phyloP scores from a whole-genome alignment of 2,888 invertebrate genomes.

The Ichneumoninae sp. region DNA sequence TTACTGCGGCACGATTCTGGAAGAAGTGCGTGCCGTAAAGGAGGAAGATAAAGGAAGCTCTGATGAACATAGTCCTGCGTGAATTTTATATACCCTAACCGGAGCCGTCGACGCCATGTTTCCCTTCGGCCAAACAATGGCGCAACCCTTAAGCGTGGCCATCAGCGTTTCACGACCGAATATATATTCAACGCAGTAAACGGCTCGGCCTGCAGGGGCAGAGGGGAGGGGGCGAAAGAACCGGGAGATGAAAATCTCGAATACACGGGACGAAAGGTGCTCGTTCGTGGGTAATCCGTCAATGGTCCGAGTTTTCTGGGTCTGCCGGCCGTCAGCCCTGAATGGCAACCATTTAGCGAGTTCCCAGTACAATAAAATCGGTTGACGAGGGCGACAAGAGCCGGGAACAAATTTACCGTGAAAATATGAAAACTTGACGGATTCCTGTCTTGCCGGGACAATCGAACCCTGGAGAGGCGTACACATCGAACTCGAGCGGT shows the following conservation, averaged over 20 bases:
- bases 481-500: slow-evolving; percentile 6
- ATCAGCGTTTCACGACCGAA: slow-evolving; percentile 74
- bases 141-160: slow-evolving; percentile 71
- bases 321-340: slow-evolving; percentile 59
- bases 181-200: slow-evolving; percentile 72
- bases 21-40: slow-evolving; percentile 12
- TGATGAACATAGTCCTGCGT: not conserved
- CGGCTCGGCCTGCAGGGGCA: slow-evolving; percentile 23
- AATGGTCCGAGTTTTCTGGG: slow-evolving; percentile 67
- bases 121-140: slow-evolving; percentile 72
- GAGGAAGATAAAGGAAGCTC: slow-evolving; percentile 2
- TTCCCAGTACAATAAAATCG: slow-evolving; percentile 47
- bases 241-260: slow-evolving; percentile 29
- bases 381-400: slow-evolving; percentile 64
- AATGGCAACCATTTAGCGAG: slow-evolving; percentile 75
- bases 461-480: slow-evolving; percentile 59
- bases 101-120: slow-evolving; percentile 68
- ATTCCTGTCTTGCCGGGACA: slow-evolving; percentile 21
- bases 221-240: slow-evolving; percentile 19
- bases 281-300: slow-evolving; percentile 74
- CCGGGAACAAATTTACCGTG: slow-evolving; percentile 75
- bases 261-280: slow-evolving; percentile 42
- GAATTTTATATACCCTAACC: slow-evolving; percentile 13
- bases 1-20: not conserved
- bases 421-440: slow-evolving; percentile 74